Conservation (phyloP, 2,113 vertebrate genomes). For the Panthera tigris region DNA sequence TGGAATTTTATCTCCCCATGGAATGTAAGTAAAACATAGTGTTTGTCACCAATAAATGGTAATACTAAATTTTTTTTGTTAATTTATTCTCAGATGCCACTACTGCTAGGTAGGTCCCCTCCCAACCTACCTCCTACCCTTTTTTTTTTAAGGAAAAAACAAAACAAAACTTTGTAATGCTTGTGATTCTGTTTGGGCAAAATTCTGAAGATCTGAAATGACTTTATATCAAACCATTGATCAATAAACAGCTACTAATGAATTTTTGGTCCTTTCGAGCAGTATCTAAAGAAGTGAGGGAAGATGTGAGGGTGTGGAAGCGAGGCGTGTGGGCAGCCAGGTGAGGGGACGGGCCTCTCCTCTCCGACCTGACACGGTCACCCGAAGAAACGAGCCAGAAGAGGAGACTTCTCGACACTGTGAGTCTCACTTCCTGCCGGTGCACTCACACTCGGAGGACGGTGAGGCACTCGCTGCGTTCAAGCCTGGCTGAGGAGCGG, state of each 20-base stretch:
- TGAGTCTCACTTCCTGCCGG: neutral
- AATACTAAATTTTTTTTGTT: constrained; percentile 86
- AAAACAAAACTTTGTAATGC: constrained; percentile 69
- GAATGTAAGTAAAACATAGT: constrained; percentile 93
- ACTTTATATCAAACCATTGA: constrained; percentile 79
- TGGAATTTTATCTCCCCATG: constrained; percentile 92
- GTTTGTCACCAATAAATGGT: constrained; percentile 91
- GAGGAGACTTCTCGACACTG: neutral
- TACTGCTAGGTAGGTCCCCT: constrained; percentile 56
- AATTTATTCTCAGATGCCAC: constrained; percentile 84
- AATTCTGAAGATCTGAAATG: constrained; percentile 68
- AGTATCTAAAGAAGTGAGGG: constrained; percentile 53
- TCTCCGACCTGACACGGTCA: neutral
- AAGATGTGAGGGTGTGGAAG: neutral
- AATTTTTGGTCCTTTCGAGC: constrained; percentile 51
- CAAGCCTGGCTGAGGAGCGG: neutral
- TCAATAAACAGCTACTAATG: constrained; percentile 80
- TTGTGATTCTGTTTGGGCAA: constrained; percentile 72
- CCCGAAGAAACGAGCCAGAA: neutral
- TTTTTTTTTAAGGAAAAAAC: constrained; percentile 56
- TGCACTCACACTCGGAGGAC: fast-evolving
- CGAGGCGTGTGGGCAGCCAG: fast-evolving
- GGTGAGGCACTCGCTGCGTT: fast-evolving
- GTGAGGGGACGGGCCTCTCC: neutral
- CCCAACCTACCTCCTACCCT: neutral